phyloP scores from a whole-genome alignment of 2,888 invertebrate species.

The Euplagia quadripunctaria region DNA sequence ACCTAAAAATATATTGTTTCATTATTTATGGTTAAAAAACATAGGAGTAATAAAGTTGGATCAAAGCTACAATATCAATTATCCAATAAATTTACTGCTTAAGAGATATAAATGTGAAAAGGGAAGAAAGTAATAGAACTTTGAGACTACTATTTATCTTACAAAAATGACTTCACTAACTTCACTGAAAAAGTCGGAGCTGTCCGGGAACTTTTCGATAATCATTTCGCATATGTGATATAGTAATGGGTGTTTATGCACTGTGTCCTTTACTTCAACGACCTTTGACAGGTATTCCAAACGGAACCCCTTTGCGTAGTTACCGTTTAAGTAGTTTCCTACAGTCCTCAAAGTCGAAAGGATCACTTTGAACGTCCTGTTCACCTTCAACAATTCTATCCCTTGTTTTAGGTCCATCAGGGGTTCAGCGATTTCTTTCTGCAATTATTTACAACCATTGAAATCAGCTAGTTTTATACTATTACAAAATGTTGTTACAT shows the following conservation, averaged over 20 bases:
- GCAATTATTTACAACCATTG: conserved; percentile 38
- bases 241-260: conserved; percentile 98
- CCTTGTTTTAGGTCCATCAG: conserved; percentile 99
- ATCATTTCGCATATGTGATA: conserved; percentile 99
- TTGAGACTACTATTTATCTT: too few relatives aligned
- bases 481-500: neutral
- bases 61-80: neutral
- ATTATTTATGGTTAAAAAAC: neutral
- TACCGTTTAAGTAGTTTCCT: conserved; percentile 98
- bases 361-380: conserved; percentile 98
- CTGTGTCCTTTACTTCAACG: conserved; percentile 99
- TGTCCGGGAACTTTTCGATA: conserved; percentile 98
- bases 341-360: conserved; percentile 97
- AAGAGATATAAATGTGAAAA: too few relatives aligned
- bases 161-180: conserved; percentile 77
- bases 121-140: too few relatives aligned
- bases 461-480: neutral
- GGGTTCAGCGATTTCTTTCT: conserved; percentile 99
- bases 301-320: conserved; percentile 97
- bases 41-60: neutral
- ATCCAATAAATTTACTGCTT: neutral
- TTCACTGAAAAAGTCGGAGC: conserved; percentile 98
- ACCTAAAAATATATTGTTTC: conserved; percentile 84
- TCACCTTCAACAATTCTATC: conserved; percentile 95
- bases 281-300: conserved; percentile 99